A percentile compares a stretch with the other conserved stretches of the same genome.
phyloP scores from a whole-genome alignment of 2,113 vertebrate genomes.

The Stictonetta naevosa region DNA sequence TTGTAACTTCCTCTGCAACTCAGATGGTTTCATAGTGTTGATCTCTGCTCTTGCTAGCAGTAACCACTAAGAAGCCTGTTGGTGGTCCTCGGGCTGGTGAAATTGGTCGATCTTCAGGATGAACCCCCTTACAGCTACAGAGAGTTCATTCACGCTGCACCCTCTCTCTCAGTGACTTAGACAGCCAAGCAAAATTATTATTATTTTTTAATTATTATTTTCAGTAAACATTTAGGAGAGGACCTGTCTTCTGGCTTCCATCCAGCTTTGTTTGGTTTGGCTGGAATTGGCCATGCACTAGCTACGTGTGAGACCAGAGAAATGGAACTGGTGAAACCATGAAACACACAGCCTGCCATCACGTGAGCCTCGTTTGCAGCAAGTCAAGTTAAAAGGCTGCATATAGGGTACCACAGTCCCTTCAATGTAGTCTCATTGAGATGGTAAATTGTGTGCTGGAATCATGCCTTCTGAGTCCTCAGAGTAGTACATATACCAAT shows the following conservation, averaged over 20 bases:
- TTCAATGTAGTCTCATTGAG: background rate
- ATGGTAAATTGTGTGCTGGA: background rate
- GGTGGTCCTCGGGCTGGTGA: background rate
- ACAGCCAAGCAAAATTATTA: background rate
- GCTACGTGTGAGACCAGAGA: background rate
- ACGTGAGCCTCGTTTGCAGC: background rate
- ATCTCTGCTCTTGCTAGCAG: background rate
- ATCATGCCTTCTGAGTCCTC: background rate
- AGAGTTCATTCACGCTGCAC: background rate
- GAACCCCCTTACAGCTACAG: background rate
- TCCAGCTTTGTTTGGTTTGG: background rate
- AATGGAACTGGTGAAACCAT: background rate
- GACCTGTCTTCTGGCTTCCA: background rate
- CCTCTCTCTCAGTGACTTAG: background rate
- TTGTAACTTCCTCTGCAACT: background rate
- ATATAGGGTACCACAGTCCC: background rate
- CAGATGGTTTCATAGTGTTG: accelerated
- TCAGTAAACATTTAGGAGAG: background rate
- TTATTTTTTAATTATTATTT: background rate
- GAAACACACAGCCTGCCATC: background rate
- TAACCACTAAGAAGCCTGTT: background rate
- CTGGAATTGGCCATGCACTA: background rate
- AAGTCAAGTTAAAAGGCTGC: background rate
- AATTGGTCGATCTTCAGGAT: background rate
- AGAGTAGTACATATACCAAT: background rate